Conservation (phyloP, 2,888 invertebrate genomes). For the Onchidella celtica region DNA sequence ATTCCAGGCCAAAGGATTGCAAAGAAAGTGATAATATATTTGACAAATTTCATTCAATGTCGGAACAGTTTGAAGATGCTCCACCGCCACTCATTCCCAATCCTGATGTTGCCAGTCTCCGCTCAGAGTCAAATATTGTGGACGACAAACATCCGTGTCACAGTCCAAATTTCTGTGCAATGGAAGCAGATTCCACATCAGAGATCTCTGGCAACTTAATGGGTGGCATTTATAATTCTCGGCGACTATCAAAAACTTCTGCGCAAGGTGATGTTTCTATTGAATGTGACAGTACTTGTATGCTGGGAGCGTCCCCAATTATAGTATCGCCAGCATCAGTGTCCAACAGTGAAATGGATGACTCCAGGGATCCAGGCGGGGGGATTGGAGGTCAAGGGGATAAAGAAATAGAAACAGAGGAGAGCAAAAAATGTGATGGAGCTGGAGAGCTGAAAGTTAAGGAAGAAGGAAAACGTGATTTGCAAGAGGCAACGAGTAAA, state of each 20-base stretch:
- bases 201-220: slow-evolving; percentile 16
- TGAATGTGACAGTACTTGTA: slow-evolving; percentile 48
- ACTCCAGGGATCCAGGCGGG: slow-evolving; percentile 17
- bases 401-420: not conserved
- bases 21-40: slow-evolving; percentile 41
- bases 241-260: not conserved
- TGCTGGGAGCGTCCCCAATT: slow-evolving; percentile 35
- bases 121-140: not conserved
- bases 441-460: not conserved
- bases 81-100: slow-evolving; percentile 44
- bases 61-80: slow-evolving; percentile 22
- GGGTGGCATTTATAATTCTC: not conserved
- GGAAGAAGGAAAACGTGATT: not conserved
- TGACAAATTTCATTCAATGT: slow-evolving; percentile 26
- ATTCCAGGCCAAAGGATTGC: not conserved
- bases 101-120: slow-evolving; percentile 7
- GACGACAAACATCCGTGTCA: not conserved
- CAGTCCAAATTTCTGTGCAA: slow-evolving; percentile 45
- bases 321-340: slow-evolving; percentile 37
- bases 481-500: not conserved
- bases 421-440: not conserved
- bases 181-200: slow-evolving; percentile 48
- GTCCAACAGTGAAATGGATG: slow-evolving; percentile 25
- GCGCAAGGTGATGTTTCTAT: not conserved
- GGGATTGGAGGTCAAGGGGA: not conserved